phyloP scores from a whole-genome alignment of 2,888 invertebrate species.

The Deroplatys truncata region DNA sequence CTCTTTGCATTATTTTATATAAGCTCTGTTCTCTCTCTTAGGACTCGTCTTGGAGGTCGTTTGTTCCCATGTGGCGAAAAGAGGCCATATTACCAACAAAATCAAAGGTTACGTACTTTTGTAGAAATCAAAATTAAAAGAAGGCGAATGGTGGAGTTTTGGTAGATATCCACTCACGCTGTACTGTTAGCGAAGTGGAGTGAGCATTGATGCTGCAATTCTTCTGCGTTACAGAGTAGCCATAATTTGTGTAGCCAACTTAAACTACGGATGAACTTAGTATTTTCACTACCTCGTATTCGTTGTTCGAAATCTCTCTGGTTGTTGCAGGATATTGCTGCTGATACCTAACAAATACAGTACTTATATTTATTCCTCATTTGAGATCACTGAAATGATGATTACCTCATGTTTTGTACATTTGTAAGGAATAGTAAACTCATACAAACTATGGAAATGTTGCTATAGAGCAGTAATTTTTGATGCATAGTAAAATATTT shows the following conservation, averaged over 20 bases:
- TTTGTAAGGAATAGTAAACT: too few species aligned
- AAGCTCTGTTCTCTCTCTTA: slow-evolving; percentile 33
- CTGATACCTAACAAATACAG: too few species aligned
- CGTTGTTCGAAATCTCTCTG: too few species aligned
- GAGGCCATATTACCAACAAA: slow-evolving; percentile 18
- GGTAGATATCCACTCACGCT: not conserved
- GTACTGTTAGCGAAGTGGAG: not conserved
- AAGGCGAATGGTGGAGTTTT: not conserved
- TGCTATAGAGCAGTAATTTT: too few species aligned
- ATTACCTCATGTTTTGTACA: too few species aligned
- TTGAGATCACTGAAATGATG: too few species aligned
- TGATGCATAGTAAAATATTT: too few species aligned
- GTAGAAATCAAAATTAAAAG: slow-evolving; percentile 29
- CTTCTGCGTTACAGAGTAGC: not conserved
- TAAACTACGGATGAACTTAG: too few species aligned
- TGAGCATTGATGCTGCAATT: not conserved
- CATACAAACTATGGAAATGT: too few species aligned
- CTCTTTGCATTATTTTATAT: not conserved
- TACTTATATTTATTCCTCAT: too few species aligned
- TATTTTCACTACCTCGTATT: too few species aligned
- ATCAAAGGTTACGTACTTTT: slow-evolving; percentile 5
- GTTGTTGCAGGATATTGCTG: too few species aligned
- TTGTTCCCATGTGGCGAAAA: slow-evolving; percentile 24
- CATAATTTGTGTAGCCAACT: not conserved
- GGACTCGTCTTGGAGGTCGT: slow-evolving; percentile 31